Percentiles rank a stretch among this genome's conserved stretches.
phyloP scores from a whole-genome alignment of 2,113 vertebrate genomes.

The Petroica traversi region DNA sequence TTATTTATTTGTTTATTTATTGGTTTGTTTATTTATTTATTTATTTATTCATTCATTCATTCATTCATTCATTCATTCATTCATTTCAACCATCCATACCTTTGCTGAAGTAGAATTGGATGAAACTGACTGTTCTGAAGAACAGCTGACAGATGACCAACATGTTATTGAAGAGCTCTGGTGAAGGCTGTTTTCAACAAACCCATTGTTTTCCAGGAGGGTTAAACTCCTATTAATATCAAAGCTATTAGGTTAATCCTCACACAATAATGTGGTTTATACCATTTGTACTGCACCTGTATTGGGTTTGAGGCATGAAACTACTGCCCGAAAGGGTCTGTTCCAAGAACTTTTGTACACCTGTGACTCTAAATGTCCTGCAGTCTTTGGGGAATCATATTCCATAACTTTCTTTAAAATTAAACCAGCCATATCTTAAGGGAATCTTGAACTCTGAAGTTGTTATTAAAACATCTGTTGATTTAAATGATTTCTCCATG shows the following conservation, averaged over 20 bases:
- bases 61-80: too few relatives aligned
- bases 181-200: neutral
- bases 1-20: neutral
- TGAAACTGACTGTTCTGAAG: neutral
- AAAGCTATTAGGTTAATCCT: conserved; percentile 8
- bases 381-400: neutral
- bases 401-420: neutral
- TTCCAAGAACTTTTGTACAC: neutral
- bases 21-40: neutral
- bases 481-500: neutral
- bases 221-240: neutral
- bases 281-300: neutral
- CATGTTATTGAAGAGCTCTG: neutral
- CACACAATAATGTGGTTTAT: neutral
- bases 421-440: neutral
- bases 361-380: neutral
- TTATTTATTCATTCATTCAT: neutral
- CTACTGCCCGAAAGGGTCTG: neutral
- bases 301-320: neutral
- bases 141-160: neutral
- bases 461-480: neutral
- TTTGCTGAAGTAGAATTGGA: neutral
- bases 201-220: neutral
- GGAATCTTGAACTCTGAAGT: neutral
- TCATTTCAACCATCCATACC: neutral